Evolutionary conservation across 2,113 vertebrate species (phyloP), one percentile per base, ranked within the genome.

Genomic region (Pelobates fuscus): DNA sequence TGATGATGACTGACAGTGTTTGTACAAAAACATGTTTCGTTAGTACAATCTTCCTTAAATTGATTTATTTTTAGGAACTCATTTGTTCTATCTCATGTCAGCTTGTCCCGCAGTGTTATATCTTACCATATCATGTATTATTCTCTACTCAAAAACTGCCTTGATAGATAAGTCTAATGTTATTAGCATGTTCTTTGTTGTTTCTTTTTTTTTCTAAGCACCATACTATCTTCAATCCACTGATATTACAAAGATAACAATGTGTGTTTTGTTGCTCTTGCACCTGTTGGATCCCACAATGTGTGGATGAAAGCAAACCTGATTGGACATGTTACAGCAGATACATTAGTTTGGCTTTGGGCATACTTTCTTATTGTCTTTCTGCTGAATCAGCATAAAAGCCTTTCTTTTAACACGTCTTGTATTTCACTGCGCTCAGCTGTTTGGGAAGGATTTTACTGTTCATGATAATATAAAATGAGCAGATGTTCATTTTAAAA

Each of bases 241-340:
- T 49, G 17, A 49, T 62, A 43, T 65, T 43, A 65, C 32, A 44
- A 11, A 63, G 18, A 15, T 20, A 27, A 65, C 62, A 65, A 65
- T 41, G 62, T 17, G 1, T 23, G n/a, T 49, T 43, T 70, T 70
- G 54, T 70, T 44, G 25, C 32, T 25, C 23, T 32, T 26, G 20
- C 37, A 70, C 30, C 68, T 70, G 55, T 59, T 59, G 32, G 11
- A 70, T 23, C 52, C 57, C 17, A 41, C 14, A 25, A 10, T 15
- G 26, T 30, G 23, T 30, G 63, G 59, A 62, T 72, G 44, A 64
- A 72, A 62, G 55, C 44, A 21, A 18, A 30, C 49, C 49, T 55
- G 44, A 69, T 5, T 54, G 61, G 46, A 65, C 70, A 72, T 57
- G 60, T 55, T 64, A 37, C 20, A 54, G 29, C 71, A 74, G 24